Evolutionary conservation across 2,113 vertebrate genomes (phyloP).

Genomic region (Equus przewalskii): DNA sequence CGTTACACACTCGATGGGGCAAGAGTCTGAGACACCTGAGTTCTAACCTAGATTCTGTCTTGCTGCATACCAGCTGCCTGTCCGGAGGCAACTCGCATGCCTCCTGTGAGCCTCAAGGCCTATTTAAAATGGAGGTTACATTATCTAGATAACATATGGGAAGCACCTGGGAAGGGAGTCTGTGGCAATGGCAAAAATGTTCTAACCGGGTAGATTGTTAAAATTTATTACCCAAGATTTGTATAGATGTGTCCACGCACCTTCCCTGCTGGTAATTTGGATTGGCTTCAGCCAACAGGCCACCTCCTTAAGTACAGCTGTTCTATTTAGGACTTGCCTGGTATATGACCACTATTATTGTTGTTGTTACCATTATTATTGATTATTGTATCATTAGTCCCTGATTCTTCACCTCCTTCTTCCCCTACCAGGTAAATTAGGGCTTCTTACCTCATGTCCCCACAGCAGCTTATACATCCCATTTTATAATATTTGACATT

Average conservation of each 20-base stretch:
- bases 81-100: background rate
- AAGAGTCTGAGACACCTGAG: background rate
- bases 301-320: background rate
- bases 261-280: background rate
- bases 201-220: background rate
- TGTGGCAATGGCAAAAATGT: background rate
- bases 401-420: background rate
- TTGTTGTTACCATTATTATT: background rate
- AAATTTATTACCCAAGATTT: background rate
- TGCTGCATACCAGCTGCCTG: background rate
- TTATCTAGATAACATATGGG: background rate
- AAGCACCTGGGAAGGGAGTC: background rate
- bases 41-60: conserved; percentile 24
- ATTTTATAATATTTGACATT: background rate
- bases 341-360: background rate
- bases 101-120: background rate
- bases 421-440: background rate
- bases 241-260: background rate
- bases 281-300: background rate
- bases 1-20: background rate
- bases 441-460: background rate
- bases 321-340: background rate
- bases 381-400: background rate
- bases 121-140: background rate
- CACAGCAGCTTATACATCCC: background rate